Base-by-base conservation (phyloP, 2,888 invertebrate species). In the Nephrotoma flavescens region DNA sequence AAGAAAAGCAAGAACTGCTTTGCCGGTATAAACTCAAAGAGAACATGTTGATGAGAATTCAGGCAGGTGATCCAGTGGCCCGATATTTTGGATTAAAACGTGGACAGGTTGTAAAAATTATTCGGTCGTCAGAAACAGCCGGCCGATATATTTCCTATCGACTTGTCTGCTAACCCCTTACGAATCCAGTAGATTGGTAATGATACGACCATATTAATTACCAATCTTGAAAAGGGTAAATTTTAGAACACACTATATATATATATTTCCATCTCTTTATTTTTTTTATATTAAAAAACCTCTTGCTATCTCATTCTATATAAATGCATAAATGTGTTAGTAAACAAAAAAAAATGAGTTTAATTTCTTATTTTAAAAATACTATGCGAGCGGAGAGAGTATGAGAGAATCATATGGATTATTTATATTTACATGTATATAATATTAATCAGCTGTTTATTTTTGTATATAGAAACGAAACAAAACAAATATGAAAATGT, bases 101-200 rank as follows among this genome's bases (percentile, higher is more conserved):
- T 92, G 99, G 99, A 89, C 99, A 99, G 94, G 97, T 98, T 88
- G 98, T 99, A 86, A 99, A 99, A 93, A 99, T 99, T 91, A 98
- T 99, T 89, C 94, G 99, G 89, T 96, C 98, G 6, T 99, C 98
- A 41, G 99, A 99, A 93, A 99, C 99, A 71, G 99, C 99, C 44
- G 99, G 99, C 84, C 94, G 99, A 90, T 99, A 99, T 91, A 99
- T 99, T 92, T 99, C 99, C 57, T 99, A 99, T 91, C 94, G 99
- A 91, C 94, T 98, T 90, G 98, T 98, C 87, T 97, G 97, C 90
- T 96, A 90, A 94, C 31, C 9, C 31, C 31, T 3, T 11, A 4
- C 19, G 19, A 7, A 57, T 44, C 44, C 11, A 9, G 9, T 88
- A 41, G 57, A 86, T 83, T 31, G 31, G 31, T 31, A 31, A 31